These are phyloP conservation scores for Habroteleia sp. DNA, from an alignment of 2,888 invertebrate genomes.

Conservation along the genomic window DNA sequence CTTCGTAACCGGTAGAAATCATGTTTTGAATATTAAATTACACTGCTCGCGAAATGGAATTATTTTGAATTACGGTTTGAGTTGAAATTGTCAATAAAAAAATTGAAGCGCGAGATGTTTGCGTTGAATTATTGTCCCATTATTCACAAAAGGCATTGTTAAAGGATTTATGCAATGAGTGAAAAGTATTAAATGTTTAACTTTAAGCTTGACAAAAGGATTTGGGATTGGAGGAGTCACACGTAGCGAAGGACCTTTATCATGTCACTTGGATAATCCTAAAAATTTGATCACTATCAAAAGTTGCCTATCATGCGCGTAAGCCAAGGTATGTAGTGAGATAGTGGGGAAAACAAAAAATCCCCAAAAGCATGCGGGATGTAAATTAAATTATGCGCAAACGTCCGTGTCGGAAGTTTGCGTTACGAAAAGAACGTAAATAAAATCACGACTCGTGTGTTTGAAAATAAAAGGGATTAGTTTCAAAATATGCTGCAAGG, in stretches of 20 bases:
- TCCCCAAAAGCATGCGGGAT: conserved; percentile 79
- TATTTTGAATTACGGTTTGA: no score
- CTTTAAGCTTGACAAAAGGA: conserved; percentile 52
- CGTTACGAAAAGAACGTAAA: conserved; percentile 50
- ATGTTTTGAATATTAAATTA: no score
- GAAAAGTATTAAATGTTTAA: conserved; percentile 48
- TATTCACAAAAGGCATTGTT: conserved; percentile 59
- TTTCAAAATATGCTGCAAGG: conserved; percentile 49
- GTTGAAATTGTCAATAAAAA: background rate
- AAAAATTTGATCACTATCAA: conserved; percentile 65
- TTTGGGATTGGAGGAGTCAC: conserved; percentile 55
- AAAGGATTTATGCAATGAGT: conserved; percentile 56
- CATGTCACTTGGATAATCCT: conserved; percentile 55
- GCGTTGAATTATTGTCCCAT: conserved; percentile 46
- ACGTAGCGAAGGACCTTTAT: conserved; percentile 43
- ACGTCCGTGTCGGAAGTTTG: conserved; percentile 21
- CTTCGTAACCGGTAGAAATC: conserved; percentile 55
- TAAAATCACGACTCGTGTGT: conserved; percentile 54
- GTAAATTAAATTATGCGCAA: conserved; percentile 68
- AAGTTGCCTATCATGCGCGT: conserved; percentile 77
- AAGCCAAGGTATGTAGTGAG: conserved; percentile 78
- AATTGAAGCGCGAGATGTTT: conserved; percentile 29
- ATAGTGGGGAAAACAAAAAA: conserved; percentile 72
- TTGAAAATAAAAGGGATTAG: conserved; percentile 46
- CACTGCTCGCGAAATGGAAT: no score